A percentile compares a stretch with the other conserved stretches of the same genome.
These are phyloP conservation scores for Nomada ferruginata DNA, from an alignment of 2,888 invertebrate genomes.

Conservation along the genomic window DNA sequence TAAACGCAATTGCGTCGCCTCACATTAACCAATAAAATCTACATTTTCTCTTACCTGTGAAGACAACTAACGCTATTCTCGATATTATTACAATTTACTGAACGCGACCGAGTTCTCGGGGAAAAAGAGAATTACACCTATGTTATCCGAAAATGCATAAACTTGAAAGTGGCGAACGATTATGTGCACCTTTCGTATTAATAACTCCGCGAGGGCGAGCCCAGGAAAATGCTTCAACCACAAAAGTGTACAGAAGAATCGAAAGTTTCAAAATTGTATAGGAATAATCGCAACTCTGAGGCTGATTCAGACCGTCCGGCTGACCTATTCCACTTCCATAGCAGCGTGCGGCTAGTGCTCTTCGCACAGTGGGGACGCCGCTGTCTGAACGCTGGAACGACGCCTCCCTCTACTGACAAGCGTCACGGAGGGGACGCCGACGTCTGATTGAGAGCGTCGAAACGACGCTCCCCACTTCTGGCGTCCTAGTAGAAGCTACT, in stretches of 20 bases:
- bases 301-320: conserved; percentile 50
- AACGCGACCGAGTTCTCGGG: no score
- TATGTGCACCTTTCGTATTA: not conserved
- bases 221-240: not conserved
- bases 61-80: not conserved
- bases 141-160: not conserved
- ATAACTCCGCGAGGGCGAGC: not conserved
- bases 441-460: conserved; percentile 6
- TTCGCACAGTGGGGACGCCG: conserved; percentile 13
- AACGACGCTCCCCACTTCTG: conserved; percentile 26
- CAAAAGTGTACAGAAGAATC: not conserved
- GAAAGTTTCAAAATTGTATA: conserved; percentile 40
- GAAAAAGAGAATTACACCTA: not conserved
- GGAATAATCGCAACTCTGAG: conserved; percentile 38
- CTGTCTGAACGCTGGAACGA: conserved; percentile 6
- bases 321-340: conserved; percentile 53
- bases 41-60: not conserved
- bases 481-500: conserved; percentile 14
- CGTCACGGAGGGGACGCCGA: conserved; percentile 11
- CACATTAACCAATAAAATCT: not conserved
- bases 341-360: conserved; percentile 1
- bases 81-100: no score
- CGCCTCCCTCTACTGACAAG: conserved; percentile 25
- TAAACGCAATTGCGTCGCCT: conserved; percentile 12
- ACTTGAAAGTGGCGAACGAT: not conserved